Conservation (phyloP, 2,888 invertebrate species). For the Dryobota labecula region DNA sequence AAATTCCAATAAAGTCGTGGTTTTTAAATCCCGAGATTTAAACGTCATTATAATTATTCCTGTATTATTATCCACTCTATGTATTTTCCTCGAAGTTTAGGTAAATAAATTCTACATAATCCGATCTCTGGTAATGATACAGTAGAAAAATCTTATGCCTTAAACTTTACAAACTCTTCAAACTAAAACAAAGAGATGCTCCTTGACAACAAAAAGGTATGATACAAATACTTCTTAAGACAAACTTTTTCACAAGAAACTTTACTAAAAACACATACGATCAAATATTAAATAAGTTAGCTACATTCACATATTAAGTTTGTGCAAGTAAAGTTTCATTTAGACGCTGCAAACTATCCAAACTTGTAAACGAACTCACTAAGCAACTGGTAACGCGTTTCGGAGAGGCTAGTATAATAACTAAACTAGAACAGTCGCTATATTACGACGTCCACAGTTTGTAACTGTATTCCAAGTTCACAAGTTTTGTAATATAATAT, state of each 20-base stretch:
- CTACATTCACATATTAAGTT: conserved; percentile 34
- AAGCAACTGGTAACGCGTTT: conserved; percentile 46
- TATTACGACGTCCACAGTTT: conserved; percentile 47
- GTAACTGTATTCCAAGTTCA: conserved; percentile 43
- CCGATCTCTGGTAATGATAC: too few species aligned
- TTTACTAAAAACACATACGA: conserved; percentile 9
- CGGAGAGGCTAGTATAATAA: conserved; percentile 41
- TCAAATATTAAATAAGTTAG: conserved; percentile 46
- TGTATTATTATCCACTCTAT: too few species aligned
- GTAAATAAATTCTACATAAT: too few species aligned
- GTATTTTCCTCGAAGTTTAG: too few species aligned
- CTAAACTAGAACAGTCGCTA: conserved; percentile 42
- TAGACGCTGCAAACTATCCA: conserved; percentile 43
- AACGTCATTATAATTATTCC: too few species aligned
- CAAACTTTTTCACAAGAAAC: conserved; percentile 2
- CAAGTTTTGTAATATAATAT: conserved; percentile 47
- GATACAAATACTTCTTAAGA: background rate
- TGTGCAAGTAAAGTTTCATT: conserved; percentile 47
- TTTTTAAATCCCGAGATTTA: too few species aligned
- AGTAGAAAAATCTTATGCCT: background rate
- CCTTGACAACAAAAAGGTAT: background rate
- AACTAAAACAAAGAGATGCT: background rate
- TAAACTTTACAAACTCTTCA: background rate
- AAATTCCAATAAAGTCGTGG: too few species aligned
- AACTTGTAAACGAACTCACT: conserved; percentile 40